Base-by-base conservation (phyloP, 2,797 vertebrate genomes). In the Sebastes minor region DNA sequence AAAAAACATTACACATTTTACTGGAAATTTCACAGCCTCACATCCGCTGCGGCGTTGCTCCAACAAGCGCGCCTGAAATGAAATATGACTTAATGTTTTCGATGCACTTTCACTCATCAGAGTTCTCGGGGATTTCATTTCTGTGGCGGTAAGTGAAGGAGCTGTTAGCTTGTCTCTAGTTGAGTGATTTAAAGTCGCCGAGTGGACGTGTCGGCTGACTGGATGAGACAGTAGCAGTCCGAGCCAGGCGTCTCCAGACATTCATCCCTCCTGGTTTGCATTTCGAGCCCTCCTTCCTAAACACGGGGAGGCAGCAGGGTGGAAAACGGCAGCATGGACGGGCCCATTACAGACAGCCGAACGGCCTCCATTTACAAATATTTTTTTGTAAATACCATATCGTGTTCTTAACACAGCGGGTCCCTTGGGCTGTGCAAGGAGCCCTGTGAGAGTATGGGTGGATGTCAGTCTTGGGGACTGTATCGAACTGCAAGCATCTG, bases 351-450 rank as follows among this genome's bases (percentile, higher is more conserved):
- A 38, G 83, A 87, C 90, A 88, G 88, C 85, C 77, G 33, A 88
- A 84, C 76, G 80, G 85, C 91, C 89, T 94, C 95, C 95, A 96
- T 96, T 96, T 96, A 96, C 95, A 96, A 96, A 97, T 96, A 96
- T 96, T 96, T 94, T 93, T 94, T 95, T 92, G 92, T 95, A 95
- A 95, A 92, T 87, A 96, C 83, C 87, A 91, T 94, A 94, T 94
- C 94, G 83, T 92, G 80, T 97, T 96, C 93, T 96, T 96, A 96
- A 96, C 95, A 95, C 94, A 94, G 93, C 92, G 75, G 79, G 78
- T 94, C 95, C 94, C 94, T 33, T 32, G 95, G 95, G 95, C 76
- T 2, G 78, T 78, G 88, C 87, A 95, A 95, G 92, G 92, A 95
- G 91, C 88, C 94, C 94, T 83, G 82, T 76, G 94, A 94, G 95